These are phyloP conservation scores for Heliothis virescens DNA, from an alignment of 1,140 invertebrate species.

Conservation along the genomic window DNA sequence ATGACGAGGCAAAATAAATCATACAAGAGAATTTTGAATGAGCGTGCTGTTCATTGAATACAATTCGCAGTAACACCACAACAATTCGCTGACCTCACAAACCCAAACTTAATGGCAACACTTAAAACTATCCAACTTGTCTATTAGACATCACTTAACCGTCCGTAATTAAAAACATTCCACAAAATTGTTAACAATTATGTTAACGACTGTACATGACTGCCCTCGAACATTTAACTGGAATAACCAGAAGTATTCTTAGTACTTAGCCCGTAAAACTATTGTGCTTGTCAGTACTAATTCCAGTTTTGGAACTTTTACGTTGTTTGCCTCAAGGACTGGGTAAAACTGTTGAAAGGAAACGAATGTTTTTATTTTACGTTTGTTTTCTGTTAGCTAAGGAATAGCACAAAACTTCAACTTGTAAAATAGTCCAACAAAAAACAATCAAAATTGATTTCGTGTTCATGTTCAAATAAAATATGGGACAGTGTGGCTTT, in stretches of 20 bases:
- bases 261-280: background rate
- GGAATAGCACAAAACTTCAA: too few relatives aligned
- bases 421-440: too few relatives aligned
- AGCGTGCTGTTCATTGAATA: background rate
- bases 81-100: background rate
- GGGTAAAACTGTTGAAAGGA: too few relatives aligned
- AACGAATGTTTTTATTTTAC: background rate
- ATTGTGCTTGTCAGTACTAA: conserved; percentile 7
- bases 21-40: too few relatives aligned
- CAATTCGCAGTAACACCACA: too few relatives aligned
- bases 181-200: conserved; percentile 39
- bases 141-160: conserved; percentile 17
- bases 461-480: too few relatives aligned
- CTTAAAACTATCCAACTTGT: conserved; percentile 29
- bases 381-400: background rate
- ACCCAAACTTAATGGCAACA: conserved; percentile 5
- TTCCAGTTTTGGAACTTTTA: background rate
- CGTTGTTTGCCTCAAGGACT: too few relatives aligned
- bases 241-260: background rate
- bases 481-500: too few relatives aligned
- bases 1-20: too few relatives aligned
- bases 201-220: conserved; percentile 24
- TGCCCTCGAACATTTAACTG: background rate
- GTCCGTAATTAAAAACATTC: conserved; percentile 35
- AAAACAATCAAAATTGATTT: too few relatives aligned